Conservation (phyloP, 2,888 invertebrate genomes). For the Ditula angustiorana region DNA sequence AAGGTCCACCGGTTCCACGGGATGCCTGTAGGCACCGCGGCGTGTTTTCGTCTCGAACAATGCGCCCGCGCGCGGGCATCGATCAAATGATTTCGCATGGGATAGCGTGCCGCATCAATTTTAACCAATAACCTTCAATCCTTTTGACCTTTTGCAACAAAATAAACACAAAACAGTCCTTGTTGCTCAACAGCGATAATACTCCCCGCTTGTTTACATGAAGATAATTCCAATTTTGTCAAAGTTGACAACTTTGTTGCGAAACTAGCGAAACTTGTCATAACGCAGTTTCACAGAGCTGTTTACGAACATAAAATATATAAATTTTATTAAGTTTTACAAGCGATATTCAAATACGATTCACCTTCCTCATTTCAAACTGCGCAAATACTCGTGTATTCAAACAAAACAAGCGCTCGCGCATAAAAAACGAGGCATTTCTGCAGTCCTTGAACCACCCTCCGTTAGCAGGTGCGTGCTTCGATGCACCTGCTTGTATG, state of each 20-base stretch:
- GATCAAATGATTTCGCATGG: slow-evolving; percentile 37
- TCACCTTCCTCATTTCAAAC: slow-evolving; percentile 34
- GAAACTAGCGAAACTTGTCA: neutral
- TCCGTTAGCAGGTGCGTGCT: slow-evolving; percentile 69
- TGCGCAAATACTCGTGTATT: slow-evolving; percentile 28
- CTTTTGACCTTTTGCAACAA: slow-evolving; percentile 8
- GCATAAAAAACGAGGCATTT: slow-evolving; percentile 54
- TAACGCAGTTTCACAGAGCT: neutral
- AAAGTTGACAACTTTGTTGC: neutral
- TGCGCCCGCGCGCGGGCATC: slow-evolving; percentile 28
- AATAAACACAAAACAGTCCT: neutral
- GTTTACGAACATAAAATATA: neutral
- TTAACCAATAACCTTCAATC: slow-evolving; percentile 25
- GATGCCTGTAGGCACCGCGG: slow-evolving; percentile 63
- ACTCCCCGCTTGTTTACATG: neutral
- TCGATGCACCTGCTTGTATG: slow-evolving; percentile 76
- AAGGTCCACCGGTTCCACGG: slow-evolving; percentile 81
- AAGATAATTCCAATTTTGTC: neutral
- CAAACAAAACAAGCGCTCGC: slow-evolving; percentile 47
- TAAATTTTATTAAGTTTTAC: neutral
- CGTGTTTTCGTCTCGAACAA: slow-evolving; percentile 35
- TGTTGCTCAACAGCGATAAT: neutral
- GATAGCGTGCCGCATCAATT: slow-evolving; percentile 32
- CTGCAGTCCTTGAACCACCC: slow-evolving; percentile 75
- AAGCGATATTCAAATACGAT: slow-evolving; percentile 26